Percentiles rank a stretch among this genome's conserved stretches.
These are phyloP conservation scores for Papilio helenus DNA, from an alignment of 1,140 invertebrate genomes.

Conservation along the genomic window DNA sequence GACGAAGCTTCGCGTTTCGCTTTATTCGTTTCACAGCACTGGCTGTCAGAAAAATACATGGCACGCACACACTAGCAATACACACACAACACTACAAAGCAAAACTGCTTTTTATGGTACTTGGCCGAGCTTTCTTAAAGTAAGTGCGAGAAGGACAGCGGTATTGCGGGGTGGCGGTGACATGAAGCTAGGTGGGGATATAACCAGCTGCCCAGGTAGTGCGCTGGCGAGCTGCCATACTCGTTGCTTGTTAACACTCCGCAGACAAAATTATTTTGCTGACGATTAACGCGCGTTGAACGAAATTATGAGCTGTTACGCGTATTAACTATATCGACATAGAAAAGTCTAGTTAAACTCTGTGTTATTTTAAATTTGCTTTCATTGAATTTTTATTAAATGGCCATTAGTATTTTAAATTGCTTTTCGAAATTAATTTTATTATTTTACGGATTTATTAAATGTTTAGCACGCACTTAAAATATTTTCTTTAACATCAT, in stretches of 20 bases:
- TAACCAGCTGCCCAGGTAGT: conserved; percentile 79
- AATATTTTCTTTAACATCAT: too few relatives aligned
- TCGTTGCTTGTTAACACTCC: conserved; percentile 76
- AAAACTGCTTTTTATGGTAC: conserved; percentile 80
- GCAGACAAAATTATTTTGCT: conserved; percentile 71
- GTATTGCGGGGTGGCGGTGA: conserved; percentile 60
- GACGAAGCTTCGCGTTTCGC: conserved; percentile 54
- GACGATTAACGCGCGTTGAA: conserved; percentile 64
- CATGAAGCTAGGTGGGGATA: conserved; percentile 69
- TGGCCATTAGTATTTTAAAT: not conserved
- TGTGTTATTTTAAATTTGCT: not conserved
- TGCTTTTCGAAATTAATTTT: not conserved
- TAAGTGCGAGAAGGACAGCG: conserved; percentile 67
- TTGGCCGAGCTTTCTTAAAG: conserved; percentile 65
- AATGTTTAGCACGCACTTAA: too few relatives aligned
- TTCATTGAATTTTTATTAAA: not conserved
- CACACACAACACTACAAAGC: conserved; percentile 61
- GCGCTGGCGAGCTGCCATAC: conserved; percentile 67
- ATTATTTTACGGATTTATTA: not conserved
- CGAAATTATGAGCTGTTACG: conserved; percentile 30
- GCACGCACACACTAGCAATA: conserved; percentile 65
- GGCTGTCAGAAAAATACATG: conserved; percentile 75
- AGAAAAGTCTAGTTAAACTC: not conserved
- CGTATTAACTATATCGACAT: not conserved
- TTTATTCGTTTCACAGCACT: conserved; percentile 56